Evolutionary conservation across 2,797 vertebrate genomes (phyloP), one percentile per base, ranked within the genome.

Genomic region (Myotis myotis): DNA sequence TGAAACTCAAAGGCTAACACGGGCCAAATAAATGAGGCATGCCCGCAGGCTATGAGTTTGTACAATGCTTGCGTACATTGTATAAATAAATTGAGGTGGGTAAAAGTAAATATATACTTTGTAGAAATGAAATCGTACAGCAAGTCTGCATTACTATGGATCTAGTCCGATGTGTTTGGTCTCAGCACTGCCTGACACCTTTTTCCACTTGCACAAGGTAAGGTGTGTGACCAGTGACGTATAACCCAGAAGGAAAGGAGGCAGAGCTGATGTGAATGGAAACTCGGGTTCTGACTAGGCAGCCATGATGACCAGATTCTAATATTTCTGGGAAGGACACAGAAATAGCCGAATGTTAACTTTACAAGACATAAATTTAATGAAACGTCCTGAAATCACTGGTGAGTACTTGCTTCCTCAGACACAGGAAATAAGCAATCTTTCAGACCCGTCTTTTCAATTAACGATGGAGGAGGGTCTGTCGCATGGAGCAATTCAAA

Each of bases 241-340:
- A 71, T 57, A 36, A 84, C 84, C 79, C 33, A 33, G 30, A 28
- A 79, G 68, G 57, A 80, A 84, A 93, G 36, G 36, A 92, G 71
- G 33, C 23, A 91, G 78, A 76, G 68, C 22, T 80, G 15, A 85
- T 83, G 70, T 89, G 17, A 89, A 79, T 93, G 62, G 49, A 86
- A 93, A 87, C 62, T 95, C 38, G 78, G 23, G 94, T 91, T 93
- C 72, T 95, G 66, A 89, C 92, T 70, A 96, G 75, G 72, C 36
- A 94, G 60, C 44, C 53, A 8, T 49, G 8, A 33, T 81, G 38
- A 64, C 90, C 86, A 76, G n/a, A 60, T 66, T 16, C 60, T 68
- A 70, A 49, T 68, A n/a, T 93, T 90, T 66, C 85, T 49, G 36
- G 76, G 15, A 36, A 80, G 36, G 71, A 88, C 89, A 94, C 16